Percentiles rank a stretch among this genome's conserved stretches.
phyloP scores from a whole-genome alignment of 1,140 invertebrate species.

The Euura saliciscinereae region DNA sequence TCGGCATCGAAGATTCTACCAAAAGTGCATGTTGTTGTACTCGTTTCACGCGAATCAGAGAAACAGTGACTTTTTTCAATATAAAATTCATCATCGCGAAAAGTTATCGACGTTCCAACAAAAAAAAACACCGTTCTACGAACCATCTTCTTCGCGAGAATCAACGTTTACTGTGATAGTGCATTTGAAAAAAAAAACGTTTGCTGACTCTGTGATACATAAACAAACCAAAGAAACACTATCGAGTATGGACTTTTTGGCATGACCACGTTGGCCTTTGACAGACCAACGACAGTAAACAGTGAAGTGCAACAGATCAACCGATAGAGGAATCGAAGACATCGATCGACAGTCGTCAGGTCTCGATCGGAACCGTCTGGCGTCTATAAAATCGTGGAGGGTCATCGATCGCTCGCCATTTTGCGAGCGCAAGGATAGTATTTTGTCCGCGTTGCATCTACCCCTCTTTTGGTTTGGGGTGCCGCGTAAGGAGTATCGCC shows the following conservation, averaged over 20 bases:
- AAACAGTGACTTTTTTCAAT: not conserved
- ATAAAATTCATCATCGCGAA: no score
- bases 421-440: constrained; percentile 31
- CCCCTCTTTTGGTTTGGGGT: not conserved
- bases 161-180: no score
- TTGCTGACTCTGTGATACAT: no score
- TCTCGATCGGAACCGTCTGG: not conserved
- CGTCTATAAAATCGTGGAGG: constrained; percentile 11
- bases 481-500: not conserved
- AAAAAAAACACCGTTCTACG: no score
- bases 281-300: not conserved
- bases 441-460: constrained; percentile 15
- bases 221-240: no score
- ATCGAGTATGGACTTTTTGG: not conserved
- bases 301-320: not conserved
- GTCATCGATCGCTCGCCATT: constrained; percentile 56
- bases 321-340: not conserved
- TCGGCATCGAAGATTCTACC: not conserved
- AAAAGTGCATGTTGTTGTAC: not conserved
- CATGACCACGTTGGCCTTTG: constrained; percentile 3
- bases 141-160: no score
- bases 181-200: no score
- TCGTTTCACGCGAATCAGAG: not conserved
- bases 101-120: no score
- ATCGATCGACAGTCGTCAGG: no score